These are phyloP conservation scores for Lissonota sp. DNA, from an alignment of 2,888 invertebrate species.

Conservation along the genomic window DNA sequence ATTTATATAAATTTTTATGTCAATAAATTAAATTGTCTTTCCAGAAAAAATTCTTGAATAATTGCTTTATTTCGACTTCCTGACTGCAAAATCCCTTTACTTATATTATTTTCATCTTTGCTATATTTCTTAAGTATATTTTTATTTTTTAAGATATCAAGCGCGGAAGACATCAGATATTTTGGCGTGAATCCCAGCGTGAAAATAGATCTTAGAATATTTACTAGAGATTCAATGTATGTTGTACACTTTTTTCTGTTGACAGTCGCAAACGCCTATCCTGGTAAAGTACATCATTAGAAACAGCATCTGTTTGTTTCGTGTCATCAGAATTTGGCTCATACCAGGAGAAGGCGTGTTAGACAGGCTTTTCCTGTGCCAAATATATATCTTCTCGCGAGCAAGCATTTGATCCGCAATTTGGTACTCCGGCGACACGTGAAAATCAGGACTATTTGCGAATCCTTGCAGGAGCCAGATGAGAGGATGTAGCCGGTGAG, in stretches of 20 bases:
- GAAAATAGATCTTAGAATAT: no score
- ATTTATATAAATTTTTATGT: no score
- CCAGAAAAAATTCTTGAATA: no score
- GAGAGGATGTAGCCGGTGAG: conserved; percentile 5
- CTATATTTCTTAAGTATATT: no score
- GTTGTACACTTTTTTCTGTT: background rate
- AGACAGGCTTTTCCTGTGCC: conserved; percentile 27
- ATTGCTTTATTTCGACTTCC: no score
- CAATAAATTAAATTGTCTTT: no score
- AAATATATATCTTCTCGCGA: conserved; percentile 38
- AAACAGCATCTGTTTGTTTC: conserved; percentile 27
- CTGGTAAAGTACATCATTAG: conserved; percentile 9
- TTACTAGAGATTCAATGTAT: background rate
- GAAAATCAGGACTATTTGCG: conserved; percentile 62
- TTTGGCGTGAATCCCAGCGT: no score
- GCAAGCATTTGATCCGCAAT: conserved; percentile 57
- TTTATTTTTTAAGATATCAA: no score
- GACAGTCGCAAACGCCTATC: background rate
- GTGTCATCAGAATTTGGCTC: conserved; percentile 40
- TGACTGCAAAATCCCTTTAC: no score
- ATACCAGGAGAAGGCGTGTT: background rate
- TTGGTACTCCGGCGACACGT: conserved; percentile 49
- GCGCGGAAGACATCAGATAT: no score
- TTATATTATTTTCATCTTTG: no score
- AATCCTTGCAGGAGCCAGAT: conserved; percentile 30